phyloP scores from a whole-genome alignment of 2,888 invertebrate species.

The Philopedon plagiatum region DNA sequence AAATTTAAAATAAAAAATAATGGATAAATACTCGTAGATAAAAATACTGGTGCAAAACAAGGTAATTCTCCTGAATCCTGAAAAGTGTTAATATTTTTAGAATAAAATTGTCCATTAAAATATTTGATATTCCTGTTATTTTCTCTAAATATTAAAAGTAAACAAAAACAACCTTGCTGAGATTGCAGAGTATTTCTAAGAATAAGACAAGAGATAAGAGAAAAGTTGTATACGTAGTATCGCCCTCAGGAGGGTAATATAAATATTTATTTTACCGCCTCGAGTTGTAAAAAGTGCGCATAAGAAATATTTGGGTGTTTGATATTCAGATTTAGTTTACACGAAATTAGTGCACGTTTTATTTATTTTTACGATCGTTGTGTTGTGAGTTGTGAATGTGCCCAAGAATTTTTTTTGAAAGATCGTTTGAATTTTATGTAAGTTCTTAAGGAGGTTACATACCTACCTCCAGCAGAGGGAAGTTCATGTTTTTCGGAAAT shows the following conservation, averaged over 20 bases:
- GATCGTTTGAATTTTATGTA: too few species aligned
- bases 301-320: slow-evolving; percentile 24
- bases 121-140: background rate
- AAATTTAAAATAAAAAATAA: too few species aligned
- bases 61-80: too few species aligned
- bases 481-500: too few species aligned
- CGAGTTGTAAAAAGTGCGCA: slow-evolving; percentile 29
- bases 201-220: slow-evolving; percentile 30
- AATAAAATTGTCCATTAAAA: slow-evolving; percentile 4
- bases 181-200: slow-evolving; percentile 37
- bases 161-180: slow-evolving; percentile 31
- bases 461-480: too few species aligned
- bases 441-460: too few species aligned
- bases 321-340: slow-evolving; percentile 5
- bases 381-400: too few species aligned
- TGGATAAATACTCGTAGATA: too few species aligned
- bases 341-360: slow-evolving; percentile 12
- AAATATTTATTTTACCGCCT: slow-evolving; percentile 44
- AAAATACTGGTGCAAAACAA: too few species aligned
- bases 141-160: slow-evolving; percentile 39
- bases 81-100: too few species aligned
- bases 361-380: too few species aligned
- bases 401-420: too few species aligned
- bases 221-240: slow-evolving; percentile 34
- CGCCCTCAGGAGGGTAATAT: slow-evolving; percentile 35